Conservation (phyloP, 2,113 vertebrate species). For the Daphoenositta chrysoptera region DNA sequence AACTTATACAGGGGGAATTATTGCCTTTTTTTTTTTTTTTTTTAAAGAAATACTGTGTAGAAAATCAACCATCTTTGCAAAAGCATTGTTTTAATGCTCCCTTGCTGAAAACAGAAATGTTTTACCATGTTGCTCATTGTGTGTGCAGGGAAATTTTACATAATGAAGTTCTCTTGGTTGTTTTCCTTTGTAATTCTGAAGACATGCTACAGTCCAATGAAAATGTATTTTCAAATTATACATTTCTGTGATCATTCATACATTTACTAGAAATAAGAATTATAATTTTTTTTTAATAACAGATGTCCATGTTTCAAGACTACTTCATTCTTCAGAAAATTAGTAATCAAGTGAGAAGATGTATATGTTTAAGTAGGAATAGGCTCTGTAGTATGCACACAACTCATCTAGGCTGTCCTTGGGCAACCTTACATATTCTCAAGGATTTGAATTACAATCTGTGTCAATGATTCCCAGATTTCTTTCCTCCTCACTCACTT, state of each 20-base stretch:
- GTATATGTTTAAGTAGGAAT: background rate
- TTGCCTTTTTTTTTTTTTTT: too few species aligned
- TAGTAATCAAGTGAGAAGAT: background rate
- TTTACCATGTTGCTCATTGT: background rate
- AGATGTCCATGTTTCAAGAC: background rate
- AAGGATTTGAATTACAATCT: background rate
- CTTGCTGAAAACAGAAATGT: background rate
- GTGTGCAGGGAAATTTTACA: background rate
- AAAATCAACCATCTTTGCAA: background rate
- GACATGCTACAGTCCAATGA: background rate
- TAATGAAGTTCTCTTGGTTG: background rate
- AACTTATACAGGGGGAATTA: background rate
- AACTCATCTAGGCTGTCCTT: background rate
- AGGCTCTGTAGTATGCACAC: background rate
- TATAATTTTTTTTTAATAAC: background rate
- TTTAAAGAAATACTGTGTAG: background rate
- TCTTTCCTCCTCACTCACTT: background rate
- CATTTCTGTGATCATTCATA: background rate
- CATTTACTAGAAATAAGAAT: background rate
- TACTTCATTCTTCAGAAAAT: background rate
- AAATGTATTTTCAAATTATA: background rate
- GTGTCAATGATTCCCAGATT: background rate
- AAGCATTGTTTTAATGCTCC: background rate
- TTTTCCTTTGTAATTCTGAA: background rate
- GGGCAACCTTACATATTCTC: background rate